phyloP scores from a whole-genome alignment of 2,113 vertebrate genomes.

The Gallinago paraguaiae region DNA sequence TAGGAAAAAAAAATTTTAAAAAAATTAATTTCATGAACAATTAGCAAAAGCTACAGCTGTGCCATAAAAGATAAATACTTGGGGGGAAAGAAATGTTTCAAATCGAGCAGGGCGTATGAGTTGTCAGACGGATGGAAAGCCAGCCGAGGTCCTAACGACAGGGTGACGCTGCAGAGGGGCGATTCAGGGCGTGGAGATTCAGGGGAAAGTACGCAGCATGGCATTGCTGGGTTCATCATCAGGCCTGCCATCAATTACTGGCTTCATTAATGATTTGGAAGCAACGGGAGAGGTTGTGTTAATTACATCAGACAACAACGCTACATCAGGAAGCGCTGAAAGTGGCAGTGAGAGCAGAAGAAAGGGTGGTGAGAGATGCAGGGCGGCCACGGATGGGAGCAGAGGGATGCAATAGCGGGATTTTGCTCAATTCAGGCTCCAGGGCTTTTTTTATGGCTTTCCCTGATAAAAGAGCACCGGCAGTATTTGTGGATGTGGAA shows the following conservation, averaged over 20 bases:
- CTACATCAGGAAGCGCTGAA: neutral
- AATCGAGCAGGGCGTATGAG: accelerated
- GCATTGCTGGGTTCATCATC: neutral
- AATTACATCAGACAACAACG: neutral
- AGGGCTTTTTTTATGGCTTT: accelerated
- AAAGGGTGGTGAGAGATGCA: neutral
- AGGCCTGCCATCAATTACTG: neutral
- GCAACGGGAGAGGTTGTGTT: neutral
- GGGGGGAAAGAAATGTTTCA: neutral
- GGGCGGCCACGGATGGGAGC: neutral
- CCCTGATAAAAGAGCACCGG: neutral
- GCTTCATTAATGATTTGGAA: conserved; percentile 1
- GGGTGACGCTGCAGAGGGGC: neutral
- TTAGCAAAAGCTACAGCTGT: conserved; percentile 35
- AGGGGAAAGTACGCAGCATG: neutral
- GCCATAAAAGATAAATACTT: neutral
- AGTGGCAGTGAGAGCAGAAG: neutral
- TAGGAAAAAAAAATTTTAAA: neutral
- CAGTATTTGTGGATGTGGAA: neutral
- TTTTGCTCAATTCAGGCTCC: neutral
- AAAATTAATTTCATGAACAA: neutral
- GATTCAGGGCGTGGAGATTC: neutral
- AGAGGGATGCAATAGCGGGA: neutral
- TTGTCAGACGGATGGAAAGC: neutral
- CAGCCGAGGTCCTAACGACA: neutral